A percentile compares a stretch with the other conserved stretches of the same genome.
These are phyloP conservation scores for Cyphomyrus discorhynchus DNA, from an alignment of 2,113 vertebrate genomes.

Conservation along the genomic window DNA sequence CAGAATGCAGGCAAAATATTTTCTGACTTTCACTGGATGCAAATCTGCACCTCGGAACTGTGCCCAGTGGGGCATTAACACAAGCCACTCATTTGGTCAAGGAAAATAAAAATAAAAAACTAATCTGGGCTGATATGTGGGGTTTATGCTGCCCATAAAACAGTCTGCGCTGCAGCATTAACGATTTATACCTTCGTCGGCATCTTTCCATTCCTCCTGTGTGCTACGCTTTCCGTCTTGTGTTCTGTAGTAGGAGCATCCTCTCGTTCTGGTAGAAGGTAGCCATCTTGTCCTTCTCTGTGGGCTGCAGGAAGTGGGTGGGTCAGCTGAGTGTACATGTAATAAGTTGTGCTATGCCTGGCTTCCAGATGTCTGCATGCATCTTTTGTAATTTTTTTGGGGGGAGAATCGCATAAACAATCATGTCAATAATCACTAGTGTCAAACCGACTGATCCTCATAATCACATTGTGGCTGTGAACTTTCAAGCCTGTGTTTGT, in stretches of 20 bases:
- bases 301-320: background rate
- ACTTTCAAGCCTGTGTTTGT: background rate
- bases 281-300: background rate
- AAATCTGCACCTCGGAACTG: background rate
- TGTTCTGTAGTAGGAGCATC: background rate
- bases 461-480: background rate
- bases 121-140: constrained; percentile 2
- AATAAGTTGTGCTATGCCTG: background rate
- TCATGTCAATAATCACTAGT: background rate
- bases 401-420: background rate
- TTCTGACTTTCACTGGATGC: background rate
- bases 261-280: background rate
- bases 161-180: background rate
- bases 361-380: background rate
- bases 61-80: background rate
- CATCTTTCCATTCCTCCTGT: background rate
- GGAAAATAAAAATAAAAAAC: constrained; percentile 4
- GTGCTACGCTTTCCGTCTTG: background rate
- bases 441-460: background rate
- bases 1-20: background rate
- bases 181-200: background rate
- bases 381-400: background rate
- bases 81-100: background rate
- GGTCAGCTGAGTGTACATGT: background rate
- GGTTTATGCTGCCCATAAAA: background rate